Conservation (phyloP, 2,888 invertebrate genomes). For the Octodonta nipae region DNA sequence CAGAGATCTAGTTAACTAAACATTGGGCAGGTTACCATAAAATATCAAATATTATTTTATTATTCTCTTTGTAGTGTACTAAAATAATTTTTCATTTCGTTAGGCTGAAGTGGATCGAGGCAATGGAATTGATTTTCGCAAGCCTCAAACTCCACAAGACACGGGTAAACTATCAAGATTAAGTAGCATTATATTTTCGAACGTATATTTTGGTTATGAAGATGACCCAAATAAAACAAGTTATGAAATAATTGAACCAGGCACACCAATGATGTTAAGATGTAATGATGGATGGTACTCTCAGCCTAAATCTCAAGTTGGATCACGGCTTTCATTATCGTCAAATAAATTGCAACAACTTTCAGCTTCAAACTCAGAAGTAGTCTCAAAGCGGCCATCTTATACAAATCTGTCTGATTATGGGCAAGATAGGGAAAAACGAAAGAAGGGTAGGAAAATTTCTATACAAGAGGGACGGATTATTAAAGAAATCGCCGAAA, state of each 20-base stretch:
- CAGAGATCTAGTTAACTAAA: too few species aligned
- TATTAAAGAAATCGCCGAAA: slow-evolving; percentile 20
- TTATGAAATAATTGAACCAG: slow-evolving; percentile 51
- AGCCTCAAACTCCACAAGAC: not conserved
- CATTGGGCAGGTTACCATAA: too few species aligned
- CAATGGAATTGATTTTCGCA: too few species aligned
- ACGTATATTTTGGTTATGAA: slow-evolving; percentile 51
- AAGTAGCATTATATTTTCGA: slow-evolving; percentile 40
- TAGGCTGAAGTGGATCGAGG: too few species aligned
- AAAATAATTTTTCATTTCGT: too few species aligned
- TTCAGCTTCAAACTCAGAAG: slow-evolving; percentile 20
- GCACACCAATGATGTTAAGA: slow-evolving; percentile 51
- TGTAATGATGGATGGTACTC: slow-evolving; percentile 51
- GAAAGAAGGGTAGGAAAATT: slow-evolving; percentile 16
- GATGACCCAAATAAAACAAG: slow-evolving; percentile 45
- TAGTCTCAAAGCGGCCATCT: slow-evolving; percentile 35
- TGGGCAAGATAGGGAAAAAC: slow-evolving; percentile 10
- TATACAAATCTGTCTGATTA: slow-evolving; percentile 23
- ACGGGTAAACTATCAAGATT: slow-evolving; percentile 7
- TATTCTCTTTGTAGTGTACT: too few species aligned
- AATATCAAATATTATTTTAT: too few species aligned
- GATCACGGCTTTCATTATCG: slow-evolving; percentile 30
- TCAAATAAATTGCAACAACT: slow-evolving; percentile 31
- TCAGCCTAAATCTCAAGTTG: slow-evolving; percentile 26
- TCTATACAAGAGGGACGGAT: slow-evolving; percentile 19